phyloP scores from a whole-genome alignment of 1,140 invertebrate genomes.

The Hylaeus volcanicus region DNA sequence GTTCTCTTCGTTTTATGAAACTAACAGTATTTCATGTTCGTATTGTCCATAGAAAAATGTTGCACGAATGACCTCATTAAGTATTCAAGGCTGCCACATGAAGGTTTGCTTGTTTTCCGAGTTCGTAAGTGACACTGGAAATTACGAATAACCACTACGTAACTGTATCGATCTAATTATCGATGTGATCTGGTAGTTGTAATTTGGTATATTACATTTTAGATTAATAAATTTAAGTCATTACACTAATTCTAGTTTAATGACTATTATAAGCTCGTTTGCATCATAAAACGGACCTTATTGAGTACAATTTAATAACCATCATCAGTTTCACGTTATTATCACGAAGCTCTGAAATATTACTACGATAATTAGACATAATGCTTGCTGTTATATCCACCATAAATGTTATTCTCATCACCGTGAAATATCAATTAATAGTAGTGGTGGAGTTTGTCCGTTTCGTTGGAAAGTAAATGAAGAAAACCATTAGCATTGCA shows the following conservation, averaged over 20 bases:
- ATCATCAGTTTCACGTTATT: background rate
- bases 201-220: no score
- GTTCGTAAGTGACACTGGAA: background rate
- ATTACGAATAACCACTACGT: background rate
- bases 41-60: background rate
- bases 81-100: background rate
- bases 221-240: no score
- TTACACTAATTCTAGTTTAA: slow-evolving; percentile 7
- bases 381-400: background rate
- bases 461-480: no score
- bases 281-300: background rate
- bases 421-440: no score
- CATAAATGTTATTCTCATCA: no score
- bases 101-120: background rate
- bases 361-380: background rate
- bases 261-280: background rate
- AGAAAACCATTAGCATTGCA: no score
- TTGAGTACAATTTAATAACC: background rate
- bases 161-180: background rate
- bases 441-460: no score
- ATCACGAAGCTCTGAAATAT: background rate
- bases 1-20: no score
- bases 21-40: no score
- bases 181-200: background rate
- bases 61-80: background rate